Percentiles rank a stretch among this genome's conserved stretches.
These are phyloP conservation scores for Pan troglodytes DNA, from an alignment of 2,113 vertebrate genomes.

Conservation along the genomic window DNA sequence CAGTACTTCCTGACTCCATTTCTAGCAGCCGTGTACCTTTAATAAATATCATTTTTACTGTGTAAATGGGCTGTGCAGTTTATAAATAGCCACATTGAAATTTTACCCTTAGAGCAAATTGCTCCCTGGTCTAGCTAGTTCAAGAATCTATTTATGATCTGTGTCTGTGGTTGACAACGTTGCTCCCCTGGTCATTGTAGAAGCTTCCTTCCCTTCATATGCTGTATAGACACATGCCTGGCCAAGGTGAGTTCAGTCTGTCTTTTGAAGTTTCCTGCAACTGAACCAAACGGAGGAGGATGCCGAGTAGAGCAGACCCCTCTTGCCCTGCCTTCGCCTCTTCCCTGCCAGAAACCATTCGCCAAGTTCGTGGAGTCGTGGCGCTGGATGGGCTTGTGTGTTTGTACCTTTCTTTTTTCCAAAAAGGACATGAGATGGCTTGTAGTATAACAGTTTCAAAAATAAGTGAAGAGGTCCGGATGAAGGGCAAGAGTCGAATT, in stretches of 20 bases:
- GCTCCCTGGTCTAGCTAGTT: neutral
- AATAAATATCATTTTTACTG: neutral
- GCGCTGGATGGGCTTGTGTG: rapidly evolving
- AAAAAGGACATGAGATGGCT: neutral
- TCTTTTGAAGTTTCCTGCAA: neutral
- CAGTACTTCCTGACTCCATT: neutral
- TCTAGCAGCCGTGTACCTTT: neutral
- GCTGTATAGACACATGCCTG: rapidly evolving
- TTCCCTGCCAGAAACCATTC: rapidly evolving
- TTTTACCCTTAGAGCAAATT: neutral
- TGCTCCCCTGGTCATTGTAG: neutral
- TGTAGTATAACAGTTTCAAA: neutral
- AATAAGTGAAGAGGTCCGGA: too few relatives aligned
- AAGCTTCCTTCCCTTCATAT: neutral
- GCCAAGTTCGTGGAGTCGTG: rapidly evolving
- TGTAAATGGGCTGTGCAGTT: neutral
- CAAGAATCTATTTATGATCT: rapidly evolving
- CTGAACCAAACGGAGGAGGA: neutral
- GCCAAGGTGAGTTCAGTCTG: neutral
- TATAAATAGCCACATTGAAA: neutral
- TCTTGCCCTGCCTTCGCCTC: rapidly evolving
- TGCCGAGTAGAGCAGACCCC: rapidly evolving
- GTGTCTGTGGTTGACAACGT: neutral
- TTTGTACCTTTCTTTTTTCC: neutral
- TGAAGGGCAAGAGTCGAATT: neutral